phyloP scores from a whole-genome alignment of 2,888 invertebrate genomes.

The Hirtodrosophila confusa region DNA sequence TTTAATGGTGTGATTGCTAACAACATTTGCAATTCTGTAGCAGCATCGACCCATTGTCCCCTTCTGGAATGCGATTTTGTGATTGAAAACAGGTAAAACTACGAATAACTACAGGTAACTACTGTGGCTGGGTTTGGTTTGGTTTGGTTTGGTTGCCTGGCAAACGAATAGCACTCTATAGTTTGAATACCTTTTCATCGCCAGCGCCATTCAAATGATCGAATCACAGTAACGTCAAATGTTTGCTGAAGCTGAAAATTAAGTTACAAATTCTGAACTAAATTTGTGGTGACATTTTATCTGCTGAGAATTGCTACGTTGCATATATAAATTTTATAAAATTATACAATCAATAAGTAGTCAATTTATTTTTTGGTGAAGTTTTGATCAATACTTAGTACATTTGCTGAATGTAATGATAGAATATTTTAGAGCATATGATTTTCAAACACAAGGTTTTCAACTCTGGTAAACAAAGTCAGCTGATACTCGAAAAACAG shows the following conservation, averaged over 20 bases:
- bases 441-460: too few relatives aligned
- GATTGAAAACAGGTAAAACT: conserved; percentile 42
- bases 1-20: conserved; percentile 75
- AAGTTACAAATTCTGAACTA: conserved; percentile 12
- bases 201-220: conserved; percentile 1
- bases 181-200: conserved; percentile 19
- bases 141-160: conserved; percentile 2
- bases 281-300: too few relatives aligned
- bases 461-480: too few relatives aligned
- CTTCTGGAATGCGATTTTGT: conserved; percentile 28
- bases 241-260: conserved; percentile 30
- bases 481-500: too few relatives aligned
- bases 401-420: too few relatives aligned
- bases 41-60: conserved; percentile 33
- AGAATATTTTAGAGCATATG: too few relatives aligned
- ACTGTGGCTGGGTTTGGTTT: background rate
- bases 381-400: too few relatives aligned
- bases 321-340: too few relatives aligned
- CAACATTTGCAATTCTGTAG: conserved; percentile 60
- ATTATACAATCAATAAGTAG: too few relatives aligned
- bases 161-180: conserved; percentile 9
- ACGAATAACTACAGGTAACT: conserved; percentile 10
- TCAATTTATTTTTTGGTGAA: too few relatives aligned
- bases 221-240: conserved; percentile 8
- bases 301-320: too few relatives aligned